Evolutionary conservation across 2,113 vertebrate genomes (phyloP), one percentile per base, ranked within the genome.

Genomic region (Ictidomys tridecemlineatus): DNA sequence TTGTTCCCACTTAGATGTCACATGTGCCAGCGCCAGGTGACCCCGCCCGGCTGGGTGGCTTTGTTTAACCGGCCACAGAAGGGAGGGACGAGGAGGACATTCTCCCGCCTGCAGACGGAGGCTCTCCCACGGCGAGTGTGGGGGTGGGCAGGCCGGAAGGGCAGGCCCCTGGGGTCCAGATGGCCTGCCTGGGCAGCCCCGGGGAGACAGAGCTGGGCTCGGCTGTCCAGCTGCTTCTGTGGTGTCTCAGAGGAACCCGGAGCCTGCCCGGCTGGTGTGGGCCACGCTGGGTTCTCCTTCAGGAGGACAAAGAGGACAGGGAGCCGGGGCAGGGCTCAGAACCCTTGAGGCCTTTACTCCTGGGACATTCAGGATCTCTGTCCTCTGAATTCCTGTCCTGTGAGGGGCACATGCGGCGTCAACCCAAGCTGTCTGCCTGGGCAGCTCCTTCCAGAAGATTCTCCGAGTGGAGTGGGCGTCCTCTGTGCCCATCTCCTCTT

Each of bases 1-100:
- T 65, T 98, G 87, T 88, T 96, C 69, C 94, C 97, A 92, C 97
- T 97, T 97, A 96, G 94, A 95, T 95, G 96, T 95, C 95, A 96
- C 97, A 93, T 22, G 94, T 37, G n/a, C 82, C 65, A 8, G 67
- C 12, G 18, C 96, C 98, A 94, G 97, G 87, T 83, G 85, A 92
- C 92, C 92, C 1, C n/a, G 80, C 94, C 67, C 4, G 0, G 84
- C 92, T 91, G 83, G 89, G 76, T 6, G 84, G 80, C 90, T 96
- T 96, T 96, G 90, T 96, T 95, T 94, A 95, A 94, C 94, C 16
- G 67, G 87, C 32, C 26, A 20, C 34, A 22, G 88, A 14, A 37
- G 51, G 58, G 34, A 90, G 5, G 26, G 30, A 63, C 53, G 48
- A 34, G 2, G 53, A 72, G 56, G 61, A 72, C 32, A 79, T 56